Percentiles rank a stretch among this genome's conserved stretches.
phyloP scores from a whole-genome alignment of 2,797 vertebrate species.

The Alfaro cultratus region DNA sequence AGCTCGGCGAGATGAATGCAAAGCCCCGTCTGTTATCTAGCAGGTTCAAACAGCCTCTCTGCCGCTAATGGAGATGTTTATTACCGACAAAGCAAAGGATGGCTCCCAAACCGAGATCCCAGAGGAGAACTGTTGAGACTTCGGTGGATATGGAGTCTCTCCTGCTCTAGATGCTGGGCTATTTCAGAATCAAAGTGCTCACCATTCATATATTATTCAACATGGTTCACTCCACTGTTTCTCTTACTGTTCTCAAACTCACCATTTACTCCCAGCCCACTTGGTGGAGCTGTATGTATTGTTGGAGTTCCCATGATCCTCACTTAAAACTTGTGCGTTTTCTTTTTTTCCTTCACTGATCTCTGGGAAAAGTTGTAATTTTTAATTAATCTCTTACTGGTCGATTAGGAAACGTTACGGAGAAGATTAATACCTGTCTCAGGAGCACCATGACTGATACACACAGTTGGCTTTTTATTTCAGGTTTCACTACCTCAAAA shows the following conservation, averaged over 20 bases:
- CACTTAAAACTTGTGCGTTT: not conserved
- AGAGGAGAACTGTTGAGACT: constrained; percentile 51
- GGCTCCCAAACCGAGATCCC: constrained; percentile 61
- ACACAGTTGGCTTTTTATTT: not conserved
- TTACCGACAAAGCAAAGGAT: constrained; percentile 59
- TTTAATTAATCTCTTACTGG: not conserved
- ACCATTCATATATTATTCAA: constrained; percentile 82
- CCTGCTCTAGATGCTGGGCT: constrained; percentile 58
- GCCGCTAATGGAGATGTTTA: constrained; percentile 56
- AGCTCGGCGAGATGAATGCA: constrained; percentile 25
- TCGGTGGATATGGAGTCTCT: constrained; percentile 45
- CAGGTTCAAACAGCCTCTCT: constrained; percentile 47
- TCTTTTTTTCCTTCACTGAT: not conserved
- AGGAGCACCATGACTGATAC: not conserved
- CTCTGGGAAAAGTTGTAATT: not conserved
- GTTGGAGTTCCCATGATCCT: constrained; percentile 40
- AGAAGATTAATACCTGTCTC: not conserved
- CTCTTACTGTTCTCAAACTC: constrained; percentile 69
- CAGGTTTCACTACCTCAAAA: not conserved
- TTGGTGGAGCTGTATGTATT: constrained; percentile 76
- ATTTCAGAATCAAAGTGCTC: constrained; percentile 82
- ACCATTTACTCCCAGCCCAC: constrained; percentile 69
- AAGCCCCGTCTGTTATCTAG: constrained; percentile 22
- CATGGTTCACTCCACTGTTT: constrained; percentile 77
- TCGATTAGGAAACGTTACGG: not conserved